Evolutionary conservation across 2,797 vertebrate genomes (phyloP).

Genomic region (Pyrrhura leucotis): DNA sequence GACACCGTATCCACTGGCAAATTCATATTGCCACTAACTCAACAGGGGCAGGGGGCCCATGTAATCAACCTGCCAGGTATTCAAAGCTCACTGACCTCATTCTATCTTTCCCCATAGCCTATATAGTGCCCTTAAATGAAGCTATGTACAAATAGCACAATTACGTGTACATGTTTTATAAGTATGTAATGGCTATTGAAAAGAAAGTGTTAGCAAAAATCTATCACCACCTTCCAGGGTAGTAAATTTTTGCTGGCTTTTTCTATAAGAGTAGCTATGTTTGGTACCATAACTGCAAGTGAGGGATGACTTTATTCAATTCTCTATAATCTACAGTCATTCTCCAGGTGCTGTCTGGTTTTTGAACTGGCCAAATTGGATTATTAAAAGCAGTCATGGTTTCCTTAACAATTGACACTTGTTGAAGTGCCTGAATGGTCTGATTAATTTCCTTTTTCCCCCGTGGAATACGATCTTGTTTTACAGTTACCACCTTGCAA

Average conservation of each 20-base stretch:
- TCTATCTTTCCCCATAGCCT: neutral
- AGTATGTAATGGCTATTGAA: neutral
- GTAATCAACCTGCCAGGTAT: neutral
- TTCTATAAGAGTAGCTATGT: neutral
- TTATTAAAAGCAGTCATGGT: neutral
- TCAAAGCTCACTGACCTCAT: neutral
- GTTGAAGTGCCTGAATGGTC: neutral
- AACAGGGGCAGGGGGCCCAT: neutral
- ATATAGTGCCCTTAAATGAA: neutral
- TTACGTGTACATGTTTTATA: neutral
- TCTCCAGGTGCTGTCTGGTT: neutral
- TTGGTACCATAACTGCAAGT: neutral
- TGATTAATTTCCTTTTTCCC: neutral
- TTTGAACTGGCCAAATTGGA: neutral
- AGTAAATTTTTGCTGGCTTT: neutral
- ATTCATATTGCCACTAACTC: neutral
- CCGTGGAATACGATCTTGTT: accelerated
- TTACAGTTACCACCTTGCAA: neutral
- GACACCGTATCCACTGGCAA: neutral
- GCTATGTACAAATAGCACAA: neutral
- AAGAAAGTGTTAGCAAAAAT: neutral
- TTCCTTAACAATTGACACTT: neutral
- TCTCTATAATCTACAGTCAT: neutral
- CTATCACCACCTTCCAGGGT: neutral
- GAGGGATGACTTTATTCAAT: neutral